A percentile compares a stretch with the other conserved stretches of the same genome.
Evolutionary conservation across 1,140 invertebrate species (phyloP).

Genomic region (Helicoverpa zea): DNA sequence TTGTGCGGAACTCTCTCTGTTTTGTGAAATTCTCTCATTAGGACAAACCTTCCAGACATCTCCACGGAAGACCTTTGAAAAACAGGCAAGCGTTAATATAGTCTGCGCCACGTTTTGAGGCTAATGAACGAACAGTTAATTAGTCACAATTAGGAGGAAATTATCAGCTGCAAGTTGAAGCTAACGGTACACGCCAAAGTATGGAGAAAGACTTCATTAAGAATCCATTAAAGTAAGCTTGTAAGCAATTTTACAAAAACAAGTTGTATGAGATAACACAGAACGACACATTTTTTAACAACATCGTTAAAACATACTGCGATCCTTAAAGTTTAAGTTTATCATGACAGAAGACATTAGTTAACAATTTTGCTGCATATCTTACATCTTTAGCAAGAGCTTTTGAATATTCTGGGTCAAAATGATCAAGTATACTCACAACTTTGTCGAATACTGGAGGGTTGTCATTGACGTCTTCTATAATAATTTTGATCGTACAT

Average conservation of each 20-base stretch:
- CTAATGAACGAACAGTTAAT: slow-evolving; percentile 76
- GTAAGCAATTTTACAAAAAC: background rate
- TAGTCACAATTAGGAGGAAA: slow-evolving; percentile 68
- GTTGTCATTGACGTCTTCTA: slow-evolving; percentile 96
- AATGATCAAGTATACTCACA: slow-evolving; percentile 69
- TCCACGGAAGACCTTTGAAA: slow-evolving; percentile 89
- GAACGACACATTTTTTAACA: background rate
- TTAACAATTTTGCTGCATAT: too few relatives aligned
- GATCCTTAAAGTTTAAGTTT: background rate
- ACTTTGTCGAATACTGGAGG: slow-evolving; percentile 94
- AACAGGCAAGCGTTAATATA: slow-evolving; percentile 84
- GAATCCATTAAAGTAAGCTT: slow-evolving; percentile 26
- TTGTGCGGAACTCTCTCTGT: slow-evolving; percentile 80
- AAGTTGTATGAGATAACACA: background rate
- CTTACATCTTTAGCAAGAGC: too few relatives aligned
- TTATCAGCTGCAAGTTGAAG: slow-evolving; percentile 23
- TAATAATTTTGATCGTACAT: slow-evolving; percentile 95
- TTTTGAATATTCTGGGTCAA: background rate
- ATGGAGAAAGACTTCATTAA: slow-evolving; percentile 36
- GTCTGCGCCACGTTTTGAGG: slow-evolving; percentile 79
- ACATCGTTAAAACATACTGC: background rate
- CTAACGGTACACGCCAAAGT: slow-evolving; percentile 52
- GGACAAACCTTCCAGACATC: slow-evolving; percentile 90
- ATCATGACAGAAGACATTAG: too few relatives aligned
- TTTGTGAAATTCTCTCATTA: slow-evolving; percentile 78